These are phyloP conservation scores for Nasonia oneida DNA, from an alignment of 2,888 invertebrate genomes.

Conservation along the genomic window DNA sequence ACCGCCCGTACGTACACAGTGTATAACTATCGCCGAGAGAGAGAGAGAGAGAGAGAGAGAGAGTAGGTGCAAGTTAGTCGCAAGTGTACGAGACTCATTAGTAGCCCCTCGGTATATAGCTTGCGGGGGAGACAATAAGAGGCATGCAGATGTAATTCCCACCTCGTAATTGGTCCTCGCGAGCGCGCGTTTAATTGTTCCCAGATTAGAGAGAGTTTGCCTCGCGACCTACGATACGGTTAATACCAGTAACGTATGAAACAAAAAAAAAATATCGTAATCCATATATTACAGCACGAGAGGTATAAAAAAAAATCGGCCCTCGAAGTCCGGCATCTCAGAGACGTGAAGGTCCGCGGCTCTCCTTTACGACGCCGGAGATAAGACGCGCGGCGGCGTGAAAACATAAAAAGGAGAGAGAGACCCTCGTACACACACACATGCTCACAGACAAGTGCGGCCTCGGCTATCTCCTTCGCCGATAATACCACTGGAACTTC, in stretches of 20 bases:
- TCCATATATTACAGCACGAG: not conserved
- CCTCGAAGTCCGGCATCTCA: not conserved
- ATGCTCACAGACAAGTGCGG: not conserved
- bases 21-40: not conserved
- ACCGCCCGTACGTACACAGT: not conserved
- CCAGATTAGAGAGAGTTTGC: constrained; percentile 45
- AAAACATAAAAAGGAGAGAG: not conserved
- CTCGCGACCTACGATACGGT: not conserved
- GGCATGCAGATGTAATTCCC: constrained; percentile 35
- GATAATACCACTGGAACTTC: constrained; percentile 7
- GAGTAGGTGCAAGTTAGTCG: not conserved
- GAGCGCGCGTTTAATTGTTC: constrained; percentile 41
- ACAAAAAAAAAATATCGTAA: not conserved
- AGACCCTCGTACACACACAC: not conserved
- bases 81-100: constrained; percentile 42
- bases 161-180: constrained; percentile 32
- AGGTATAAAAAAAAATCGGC: not conserved
- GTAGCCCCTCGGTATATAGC: not conserved
- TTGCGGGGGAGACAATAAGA: constrained; percentile 40
- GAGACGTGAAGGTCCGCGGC: too few relatives aligned
- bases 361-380: not conserved
- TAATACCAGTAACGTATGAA: not conserved
- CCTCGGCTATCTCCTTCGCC: not conserved
- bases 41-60: not conserved
- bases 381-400: not conserved